phyloP scores from a whole-genome alignment of 30 jellyfish, hydroid and myxozoan genomes.

The Clytia hemisphaerica region DNA sequence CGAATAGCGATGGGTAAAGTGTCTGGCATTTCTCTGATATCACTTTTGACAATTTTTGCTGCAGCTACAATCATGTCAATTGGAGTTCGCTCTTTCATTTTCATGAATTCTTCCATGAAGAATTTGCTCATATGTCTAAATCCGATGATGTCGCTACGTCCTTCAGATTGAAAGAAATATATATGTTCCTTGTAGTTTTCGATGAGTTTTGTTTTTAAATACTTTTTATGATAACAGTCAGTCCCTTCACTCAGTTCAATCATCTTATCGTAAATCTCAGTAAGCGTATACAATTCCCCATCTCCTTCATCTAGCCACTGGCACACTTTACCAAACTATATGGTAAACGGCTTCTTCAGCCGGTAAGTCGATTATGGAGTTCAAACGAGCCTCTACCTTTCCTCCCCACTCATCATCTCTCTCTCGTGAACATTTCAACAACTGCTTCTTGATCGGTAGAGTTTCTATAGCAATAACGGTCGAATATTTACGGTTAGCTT shows the following conservation, averaged over 20 bases:
- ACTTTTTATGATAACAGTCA: conserved; percentile 11
- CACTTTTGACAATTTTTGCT: conserved; percentile 33
- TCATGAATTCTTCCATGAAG: conserved; percentile 2
- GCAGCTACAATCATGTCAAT: conserved; percentile 36
- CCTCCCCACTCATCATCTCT: too few species aligned
- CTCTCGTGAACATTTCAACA: too few species aligned
- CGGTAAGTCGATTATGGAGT: too few species aligned
- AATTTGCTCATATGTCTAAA: conserved; percentile 47
- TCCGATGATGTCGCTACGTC: conserved; percentile 25
- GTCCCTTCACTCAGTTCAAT: conserved; percentile 1
- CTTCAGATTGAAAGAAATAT: conserved; percentile 24
- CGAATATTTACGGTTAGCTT: too few species aligned
- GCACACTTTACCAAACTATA: too few species aligned
- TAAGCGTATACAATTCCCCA: conserved; percentile 27
- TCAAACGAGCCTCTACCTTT: too few species aligned
- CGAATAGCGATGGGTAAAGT: too few species aligned
- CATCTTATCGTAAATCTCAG: conserved; percentile 24
- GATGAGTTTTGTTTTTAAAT: conserved; percentile 13
- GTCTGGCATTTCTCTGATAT: conserved; percentile 35
- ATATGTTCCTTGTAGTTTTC: conserved; percentile 31
- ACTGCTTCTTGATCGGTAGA: too few species aligned
- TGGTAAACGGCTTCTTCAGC: too few species aligned
- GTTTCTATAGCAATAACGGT: too few species aligned
- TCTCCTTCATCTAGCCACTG: conserved; percentile 46
- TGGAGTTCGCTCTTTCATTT: neutral